phyloP scores from a whole-genome alignment of 2,888 invertebrate species.

The Muschampia plurimacula region DNA sequence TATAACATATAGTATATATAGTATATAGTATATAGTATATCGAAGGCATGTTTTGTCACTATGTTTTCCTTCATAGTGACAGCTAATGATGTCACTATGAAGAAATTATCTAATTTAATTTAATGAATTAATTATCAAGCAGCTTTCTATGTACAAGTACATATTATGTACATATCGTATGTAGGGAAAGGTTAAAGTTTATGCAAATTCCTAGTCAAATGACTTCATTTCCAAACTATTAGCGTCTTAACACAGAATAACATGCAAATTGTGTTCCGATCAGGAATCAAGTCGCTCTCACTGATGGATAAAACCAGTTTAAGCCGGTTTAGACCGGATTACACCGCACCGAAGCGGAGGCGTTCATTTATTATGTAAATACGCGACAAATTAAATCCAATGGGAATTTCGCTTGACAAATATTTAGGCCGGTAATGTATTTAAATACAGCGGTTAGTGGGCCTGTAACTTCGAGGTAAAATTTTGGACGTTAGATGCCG shows the following conservation, averaged over 20 bases:
- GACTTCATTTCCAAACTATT: constrained; percentile 70
- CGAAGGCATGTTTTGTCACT: too few relatives aligned
- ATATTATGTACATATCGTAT: background rate
- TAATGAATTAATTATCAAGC: background rate
- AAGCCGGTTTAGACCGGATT: constrained; percentile 72
- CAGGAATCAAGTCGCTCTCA: constrained; percentile 83
- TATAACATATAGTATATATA: too few relatives aligned
- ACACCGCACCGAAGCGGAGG: constrained; percentile 76
- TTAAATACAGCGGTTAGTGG: constrained; percentile 31
- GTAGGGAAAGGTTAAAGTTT: constrained; percentile 35
- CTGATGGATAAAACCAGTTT: constrained; percentile 79
- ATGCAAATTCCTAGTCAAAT: constrained; percentile 66
- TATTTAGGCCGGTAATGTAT: constrained; percentile 63
- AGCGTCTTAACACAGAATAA: constrained; percentile 72
- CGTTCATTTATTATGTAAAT: constrained; percentile 85
- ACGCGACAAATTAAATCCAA: constrained; percentile 84
- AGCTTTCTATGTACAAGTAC: background rate
- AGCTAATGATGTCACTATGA: too few relatives aligned
- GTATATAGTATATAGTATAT: too few relatives aligned
- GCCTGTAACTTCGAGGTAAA: background rate
- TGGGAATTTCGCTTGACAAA: constrained; percentile 82
- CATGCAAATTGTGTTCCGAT: constrained; percentile 81
- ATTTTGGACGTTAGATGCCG: too few relatives aligned
- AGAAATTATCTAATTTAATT: too few relatives aligned
- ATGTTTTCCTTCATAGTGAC: too few relatives aligned